Evolutionary conservation across 2,113 vertebrate genomes (phyloP), one percentile per base, ranked within the genome.

Genomic region (Tenebrosternarchus preto): DNA sequence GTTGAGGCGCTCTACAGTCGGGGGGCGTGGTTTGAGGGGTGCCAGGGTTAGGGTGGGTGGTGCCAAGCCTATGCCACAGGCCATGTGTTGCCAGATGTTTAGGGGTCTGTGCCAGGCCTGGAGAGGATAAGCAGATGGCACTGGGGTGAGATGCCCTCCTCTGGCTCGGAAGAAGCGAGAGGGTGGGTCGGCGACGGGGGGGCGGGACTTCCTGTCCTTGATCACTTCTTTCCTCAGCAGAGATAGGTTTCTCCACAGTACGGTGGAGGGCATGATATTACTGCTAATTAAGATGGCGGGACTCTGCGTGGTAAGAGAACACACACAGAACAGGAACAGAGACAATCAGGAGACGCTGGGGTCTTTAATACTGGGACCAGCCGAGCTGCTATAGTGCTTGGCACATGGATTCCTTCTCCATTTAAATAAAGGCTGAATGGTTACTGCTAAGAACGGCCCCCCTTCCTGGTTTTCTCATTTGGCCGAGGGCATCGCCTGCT

Each of bases 251-350:
- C 77, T 31, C 67, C 29, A 22, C 27, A 60, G 80, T 24, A 22
- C 27, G 66, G 80, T 5, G 19, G n/a, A n/a, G 78, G 39, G 55
- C 50, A 68, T 69, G 43, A 31, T 67, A 70, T 75, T 64, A 77
- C 78, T 87, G 80, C 78, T 87, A 84, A 85, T 87, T 84, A 85
- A 82, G 76, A 74, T 72, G 55, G 50, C 25, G 55, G 80, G 71
- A 63, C 78, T 77, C 71, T 83, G 29, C 22, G 31, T 76, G 43
- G 73, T 84, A 27, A 69, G 61, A 80, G 75, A 82, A 84, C 59
- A 27, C 64, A 19, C n/a, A 55, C 61, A 12, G 53, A 76, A 81
- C n/a, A 33, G n/a, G 20, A 19, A 67, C 17, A 7, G 63, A 66
- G 39, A 77, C 50, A 77, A 33, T 29, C 68, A 24, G 2, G 55